Base-by-base conservation (phyloP, 2,113 vertebrate species). In the Sorex fumeus region DNA sequence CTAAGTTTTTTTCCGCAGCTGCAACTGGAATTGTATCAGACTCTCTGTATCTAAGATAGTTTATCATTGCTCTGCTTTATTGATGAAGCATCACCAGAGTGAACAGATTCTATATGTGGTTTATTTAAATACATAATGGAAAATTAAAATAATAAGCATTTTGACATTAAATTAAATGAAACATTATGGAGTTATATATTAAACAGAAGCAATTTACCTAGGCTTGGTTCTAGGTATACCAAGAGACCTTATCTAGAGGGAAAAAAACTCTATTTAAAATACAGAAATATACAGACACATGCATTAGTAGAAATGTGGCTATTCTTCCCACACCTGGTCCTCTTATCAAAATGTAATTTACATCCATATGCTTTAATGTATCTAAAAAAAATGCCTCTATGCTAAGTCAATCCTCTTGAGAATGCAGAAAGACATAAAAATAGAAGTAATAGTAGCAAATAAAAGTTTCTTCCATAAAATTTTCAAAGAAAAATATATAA, bases 281-380 rank as follows among this genome's bases (percentile, higher is more conserved):
- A 30, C 0, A 82, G 50, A 40, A 36, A 27, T 1, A 66, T 40
- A 28, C 1, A 30, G 34, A 50, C 36, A 7, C 7, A 15, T 3
- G 1, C 2, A n/a, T 25, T 60, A 15, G 43, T 6, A 50, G n/a
- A 67, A 40, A 0, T 40, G 32, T 28, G 3, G 67, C 75, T 64
- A n/a, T 21, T 34, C n/a, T 62, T 57, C 78, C 8, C 2, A 0
- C 12, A 30, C 23, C 66, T n/a, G 19, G 5, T 72, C 4, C 32
- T 86, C 50, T 87, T 47, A 82, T 21, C 40, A 83, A 85, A 84
- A 25, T 27, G 67, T 86, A 25, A 15, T 57, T 85, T 75, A 43
- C 15, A 57, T 18, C 36, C 57, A 8, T 23, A 71, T 10, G 57
- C 4, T 4, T 27, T 57, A 40, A 27, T 9, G 2, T 71, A 19